These are phyloP conservation scores for Lichenostomus cassidix DNA, from an alignment of 2,113 vertebrate genomes.

Conservation along the genomic window DNA sequence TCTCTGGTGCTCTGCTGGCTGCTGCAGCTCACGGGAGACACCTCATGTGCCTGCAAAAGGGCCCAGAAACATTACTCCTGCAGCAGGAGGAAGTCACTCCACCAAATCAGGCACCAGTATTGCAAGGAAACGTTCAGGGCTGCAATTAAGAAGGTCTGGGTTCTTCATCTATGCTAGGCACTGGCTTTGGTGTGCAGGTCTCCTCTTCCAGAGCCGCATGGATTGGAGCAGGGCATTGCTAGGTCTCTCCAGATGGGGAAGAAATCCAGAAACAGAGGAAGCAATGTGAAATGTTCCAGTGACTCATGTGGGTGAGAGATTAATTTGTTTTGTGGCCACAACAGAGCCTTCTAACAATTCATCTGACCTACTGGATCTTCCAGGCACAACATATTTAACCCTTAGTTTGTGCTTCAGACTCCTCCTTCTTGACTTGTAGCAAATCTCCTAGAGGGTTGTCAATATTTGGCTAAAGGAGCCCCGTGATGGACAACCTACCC, in stretches of 20 bases:
- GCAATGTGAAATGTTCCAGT: neutral
- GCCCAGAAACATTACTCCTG: fast-evolving
- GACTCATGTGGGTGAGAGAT: neutral
- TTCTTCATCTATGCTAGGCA: neutral
- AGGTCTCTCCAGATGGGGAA: neutral
- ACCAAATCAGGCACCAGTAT: neutral
- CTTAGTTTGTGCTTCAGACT: neutral
- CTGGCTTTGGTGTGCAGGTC: neutral
- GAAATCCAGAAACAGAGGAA: neutral
- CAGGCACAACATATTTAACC: neutral
- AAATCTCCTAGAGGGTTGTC: neutral
- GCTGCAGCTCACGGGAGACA: neutral
- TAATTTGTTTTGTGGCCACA: neutral
- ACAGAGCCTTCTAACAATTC: neutral
- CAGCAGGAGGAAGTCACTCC: neutral
- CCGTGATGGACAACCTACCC: neutral
- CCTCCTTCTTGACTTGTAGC: neutral
- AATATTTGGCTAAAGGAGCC: neutral
- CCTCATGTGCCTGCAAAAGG: neutral
- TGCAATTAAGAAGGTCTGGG: neutral
- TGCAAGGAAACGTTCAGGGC: neutral
- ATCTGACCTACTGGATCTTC: neutral
- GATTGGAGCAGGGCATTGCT: neutral
- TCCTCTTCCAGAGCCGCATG: neutral
- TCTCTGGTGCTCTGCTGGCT: neutral